Conservation (phyloP, 2,113 vertebrate genomes). For the Taxidea taxus region DNA sequence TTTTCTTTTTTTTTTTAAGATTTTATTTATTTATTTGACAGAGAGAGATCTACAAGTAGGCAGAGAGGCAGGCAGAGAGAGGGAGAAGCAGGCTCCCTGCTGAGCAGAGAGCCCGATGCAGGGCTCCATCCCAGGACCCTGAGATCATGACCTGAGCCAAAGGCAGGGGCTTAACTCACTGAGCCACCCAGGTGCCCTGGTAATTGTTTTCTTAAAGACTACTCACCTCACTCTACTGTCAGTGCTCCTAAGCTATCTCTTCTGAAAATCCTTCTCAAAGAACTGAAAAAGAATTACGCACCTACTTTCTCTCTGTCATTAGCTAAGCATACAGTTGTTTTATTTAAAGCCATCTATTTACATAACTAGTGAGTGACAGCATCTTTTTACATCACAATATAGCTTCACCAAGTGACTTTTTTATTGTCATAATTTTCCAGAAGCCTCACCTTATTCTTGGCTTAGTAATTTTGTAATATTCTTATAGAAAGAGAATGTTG, state of each 20-base stretch:
- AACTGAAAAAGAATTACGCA: neutral
- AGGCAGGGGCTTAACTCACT: too few species aligned
- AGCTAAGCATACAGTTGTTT: neutral
- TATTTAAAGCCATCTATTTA: neutral
- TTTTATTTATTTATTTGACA: too few species aligned
- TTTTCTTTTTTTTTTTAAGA: too few species aligned
- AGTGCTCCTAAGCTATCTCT: neutral
- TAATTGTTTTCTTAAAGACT: neutral
- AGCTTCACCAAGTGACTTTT: neutral
- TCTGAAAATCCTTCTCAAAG: neutral
- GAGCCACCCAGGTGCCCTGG: too few species aligned
- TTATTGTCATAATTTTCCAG: neutral
- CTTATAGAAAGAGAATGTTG: neutral
- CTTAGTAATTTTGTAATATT: neutral
- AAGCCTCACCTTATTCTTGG: neutral
- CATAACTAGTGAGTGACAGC: neutral
- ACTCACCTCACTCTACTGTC: neutral
- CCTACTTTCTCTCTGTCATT: neutral
- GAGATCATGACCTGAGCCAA: too few species aligned
- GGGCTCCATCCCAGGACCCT: too few species aligned
- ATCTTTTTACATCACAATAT: neutral
- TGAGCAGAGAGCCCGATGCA: too few species aligned
- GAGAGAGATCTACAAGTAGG: too few species aligned
- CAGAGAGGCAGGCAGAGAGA: too few species aligned
- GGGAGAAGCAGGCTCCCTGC: too few species aligned